Evolutionary conservation across 1,140 invertebrate genomes (phyloP).

Genomic region (Pararge aegeria): DNA sequence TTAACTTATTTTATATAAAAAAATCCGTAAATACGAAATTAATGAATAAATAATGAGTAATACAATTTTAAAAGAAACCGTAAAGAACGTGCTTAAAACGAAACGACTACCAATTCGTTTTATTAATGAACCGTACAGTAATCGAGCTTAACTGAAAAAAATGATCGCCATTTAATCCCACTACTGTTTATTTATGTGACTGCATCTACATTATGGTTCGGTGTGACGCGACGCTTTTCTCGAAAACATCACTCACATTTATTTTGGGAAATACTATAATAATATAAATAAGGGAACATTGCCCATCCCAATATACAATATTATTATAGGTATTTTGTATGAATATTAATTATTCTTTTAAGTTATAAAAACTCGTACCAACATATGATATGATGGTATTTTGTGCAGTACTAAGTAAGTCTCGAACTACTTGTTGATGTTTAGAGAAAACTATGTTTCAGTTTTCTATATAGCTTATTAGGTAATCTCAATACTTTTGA

Average conservation of each 20-base stretch:
- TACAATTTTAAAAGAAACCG: constrained; percentile 12
- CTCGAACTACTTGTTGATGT: no score
- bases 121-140: constrained; percentile 42
- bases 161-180: constrained; percentile 45
- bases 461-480: no score
- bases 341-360: no score
- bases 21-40: background rate
- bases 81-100: constrained; percentile 15
- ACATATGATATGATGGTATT: no score
- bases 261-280: constrained; percentile 52
- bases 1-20: no score
- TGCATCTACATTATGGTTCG: constrained; percentile 51
- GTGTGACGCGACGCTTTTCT: constrained; percentile 60
- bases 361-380: no score
- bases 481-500: no score
- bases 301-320: no score
- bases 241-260: constrained; percentile 63
- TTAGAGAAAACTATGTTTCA: no score
- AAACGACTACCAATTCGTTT: constrained; percentile 32
- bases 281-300: no score
- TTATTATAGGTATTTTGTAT: no score
- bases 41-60: background rate
- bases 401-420: no score
- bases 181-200: constrained; percentile 48
- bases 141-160: constrained; percentile 50